phyloP scores from a whole-genome alignment of 2,797 vertebrate species.

The Cyclura pinguis region DNA sequence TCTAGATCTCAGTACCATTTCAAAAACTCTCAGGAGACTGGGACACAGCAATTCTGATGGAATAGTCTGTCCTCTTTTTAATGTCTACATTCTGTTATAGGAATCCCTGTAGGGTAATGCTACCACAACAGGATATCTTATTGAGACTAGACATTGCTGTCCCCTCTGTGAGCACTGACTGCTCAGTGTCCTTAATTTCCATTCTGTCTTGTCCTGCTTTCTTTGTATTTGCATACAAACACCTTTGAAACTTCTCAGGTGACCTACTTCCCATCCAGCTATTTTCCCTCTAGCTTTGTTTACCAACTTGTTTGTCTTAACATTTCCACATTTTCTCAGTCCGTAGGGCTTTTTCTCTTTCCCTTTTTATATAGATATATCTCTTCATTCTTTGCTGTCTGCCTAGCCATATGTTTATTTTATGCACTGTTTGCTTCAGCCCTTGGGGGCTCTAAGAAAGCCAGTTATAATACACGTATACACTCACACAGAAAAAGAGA shows the following conservation, averaged over 20 bases:
- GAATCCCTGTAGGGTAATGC: not conserved
- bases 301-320: conserved; percentile 33
- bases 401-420: conserved; percentile 13
- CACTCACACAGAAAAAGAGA: not conserved
- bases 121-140: not conserved
- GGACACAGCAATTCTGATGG: not conserved
- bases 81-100: rapidly evolving
- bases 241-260: conserved; percentile 40
- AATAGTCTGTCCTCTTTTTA: not conserved
- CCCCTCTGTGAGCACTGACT: not conserved
- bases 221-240: conserved; percentile 43
- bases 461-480: not conserved
- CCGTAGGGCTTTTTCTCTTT: not conserved
- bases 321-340: conserved; percentile 12
- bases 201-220: not conserved
- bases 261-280: conserved; percentile 39
- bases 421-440: conserved; percentile 26
- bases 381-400: conserved; percentile 20
- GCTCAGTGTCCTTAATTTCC: not conserved
- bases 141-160: not conserved
- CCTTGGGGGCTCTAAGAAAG: conserved; percentile 8
- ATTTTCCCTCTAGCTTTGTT: conserved; percentile 18
- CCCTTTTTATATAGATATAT: not conserved
- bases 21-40: not conserved
- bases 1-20: not conserved